Evolutionary conservation across 2,888 invertebrate genomes (phyloP).

Genomic region (Ferrisia virgata): DNA sequence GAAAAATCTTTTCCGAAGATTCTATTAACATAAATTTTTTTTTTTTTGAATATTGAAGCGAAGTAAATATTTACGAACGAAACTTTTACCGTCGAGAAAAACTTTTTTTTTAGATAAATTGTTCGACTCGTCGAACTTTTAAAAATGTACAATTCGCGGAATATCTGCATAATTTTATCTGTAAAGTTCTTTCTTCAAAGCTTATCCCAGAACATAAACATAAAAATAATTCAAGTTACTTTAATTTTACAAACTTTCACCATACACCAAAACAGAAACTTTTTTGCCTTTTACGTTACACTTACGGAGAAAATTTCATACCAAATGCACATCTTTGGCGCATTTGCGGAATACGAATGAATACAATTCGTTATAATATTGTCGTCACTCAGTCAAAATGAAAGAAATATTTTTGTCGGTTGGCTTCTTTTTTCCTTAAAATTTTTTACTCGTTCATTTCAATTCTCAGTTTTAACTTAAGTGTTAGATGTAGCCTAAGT

Average conservation of each 20-base stretch:
- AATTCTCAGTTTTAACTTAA: too few relatives aligned
- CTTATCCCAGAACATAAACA: constrained; percentile 9
- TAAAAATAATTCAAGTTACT: constrained; percentile 16
- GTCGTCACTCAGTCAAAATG: too few relatives aligned
- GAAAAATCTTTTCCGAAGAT: neutral
- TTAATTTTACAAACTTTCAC: constrained; percentile 26
- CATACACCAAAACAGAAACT: neutral
- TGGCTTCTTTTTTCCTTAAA: neutral
- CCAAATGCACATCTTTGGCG: constrained; percentile 13
- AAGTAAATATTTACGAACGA: constrained; percentile 21
- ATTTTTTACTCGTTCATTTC: too few relatives aligned
- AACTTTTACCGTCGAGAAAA: constrained; percentile 2
- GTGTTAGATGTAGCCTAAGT: too few relatives aligned
- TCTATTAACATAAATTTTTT: neutral
- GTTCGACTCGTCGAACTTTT: constrained; percentile 18
- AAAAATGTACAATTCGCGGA: constrained; percentile 30
- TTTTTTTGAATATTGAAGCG: neutral
- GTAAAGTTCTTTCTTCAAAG: neutral
- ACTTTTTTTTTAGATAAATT: constrained; percentile 6
- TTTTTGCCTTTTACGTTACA: constrained; percentile 1
- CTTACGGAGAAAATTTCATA: neutral
- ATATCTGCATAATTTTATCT: constrained; percentile 38
- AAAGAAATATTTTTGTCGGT: neutral
- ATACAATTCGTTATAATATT: neutral
- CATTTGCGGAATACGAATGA: constrained; percentile 21